These are phyloP conservation scores for Solea senegalensis DNA, from an alignment of 2,113 vertebrate genomes.

Conservation along the genomic window DNA sequence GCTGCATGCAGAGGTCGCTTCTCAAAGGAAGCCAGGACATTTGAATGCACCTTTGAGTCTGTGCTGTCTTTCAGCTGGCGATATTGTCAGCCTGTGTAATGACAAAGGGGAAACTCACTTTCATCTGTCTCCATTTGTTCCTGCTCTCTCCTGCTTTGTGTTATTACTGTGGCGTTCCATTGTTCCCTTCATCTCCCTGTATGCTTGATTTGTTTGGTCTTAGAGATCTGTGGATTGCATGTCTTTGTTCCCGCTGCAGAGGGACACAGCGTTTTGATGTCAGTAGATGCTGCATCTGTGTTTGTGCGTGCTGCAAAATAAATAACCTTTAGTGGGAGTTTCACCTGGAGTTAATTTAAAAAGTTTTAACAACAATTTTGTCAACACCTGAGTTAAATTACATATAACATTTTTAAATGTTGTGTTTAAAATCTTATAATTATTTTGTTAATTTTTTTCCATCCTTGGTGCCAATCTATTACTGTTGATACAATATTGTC, in stretches of 20 bases:
- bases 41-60: slow-evolving; percentile 35
- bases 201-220: slow-evolving; percentile 46
- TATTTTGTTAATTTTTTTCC: too few species aligned
- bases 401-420: too few species aligned
- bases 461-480: too few species aligned
- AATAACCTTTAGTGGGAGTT: slow-evolving; percentile 44
- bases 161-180: slow-evolving; percentile 39
- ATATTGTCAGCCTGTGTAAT: slow-evolving; percentile 40
- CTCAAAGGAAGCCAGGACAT: slow-evolving; percentile 56
- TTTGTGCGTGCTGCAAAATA: slow-evolving; percentile 30
- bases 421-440: too few species aligned
- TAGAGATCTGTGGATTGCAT: slow-evolving; percentile 46
- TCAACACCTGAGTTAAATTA: neutral
- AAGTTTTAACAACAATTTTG: neutral
- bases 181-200: slow-evolving; percentile 59
- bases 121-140: slow-evolving; percentile 64
- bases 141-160: slow-evolving; percentile 27
- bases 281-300: slow-evolving; percentile 18
- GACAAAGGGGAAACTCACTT: slow-evolving; percentile 51
- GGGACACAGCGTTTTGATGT: slow-evolving; percentile 50
- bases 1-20: slow-evolving; percentile 32
- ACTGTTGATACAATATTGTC: too few species aligned
- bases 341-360: slow-evolving; percentile 37
- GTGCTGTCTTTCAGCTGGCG: slow-evolving; percentile 42
- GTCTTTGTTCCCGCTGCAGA: slow-evolving; percentile 38